phyloP scores from a whole-genome alignment of 2,888 invertebrate species.

The Coelopa pilipes region DNA sequence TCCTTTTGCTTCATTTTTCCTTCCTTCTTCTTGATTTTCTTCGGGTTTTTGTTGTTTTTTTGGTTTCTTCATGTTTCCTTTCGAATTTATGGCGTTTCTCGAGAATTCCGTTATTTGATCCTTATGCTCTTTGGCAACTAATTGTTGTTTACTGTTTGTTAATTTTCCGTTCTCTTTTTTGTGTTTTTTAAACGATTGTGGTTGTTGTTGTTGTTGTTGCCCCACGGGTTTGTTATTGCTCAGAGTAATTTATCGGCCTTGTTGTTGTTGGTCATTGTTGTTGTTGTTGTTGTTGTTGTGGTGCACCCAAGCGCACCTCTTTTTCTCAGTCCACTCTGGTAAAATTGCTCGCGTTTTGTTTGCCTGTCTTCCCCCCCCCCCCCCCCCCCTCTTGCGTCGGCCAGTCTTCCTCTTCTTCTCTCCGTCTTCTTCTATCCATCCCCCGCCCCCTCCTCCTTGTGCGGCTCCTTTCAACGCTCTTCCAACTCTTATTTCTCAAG shows the following conservation, averaged over 20 bases:
- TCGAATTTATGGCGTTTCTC: neutral
- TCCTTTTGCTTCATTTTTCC: neutral
- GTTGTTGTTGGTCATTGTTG: too few species aligned
- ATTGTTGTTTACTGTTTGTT: neutral
- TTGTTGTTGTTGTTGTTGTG: conserved; percentile 5
- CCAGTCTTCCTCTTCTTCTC: neutral
- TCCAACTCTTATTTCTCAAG: neutral
- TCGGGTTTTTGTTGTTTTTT: neutral
- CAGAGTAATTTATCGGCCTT: too few species aligned
- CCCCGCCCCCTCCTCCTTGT: neutral
- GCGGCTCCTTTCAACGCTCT: too few species aligned
- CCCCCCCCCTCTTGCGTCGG: neutral
- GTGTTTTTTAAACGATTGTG: too few species aligned
- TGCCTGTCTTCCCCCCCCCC: neutral
- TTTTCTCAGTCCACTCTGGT: conserved; percentile 2
- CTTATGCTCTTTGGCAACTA: neutral
- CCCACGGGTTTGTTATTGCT: too few species aligned
- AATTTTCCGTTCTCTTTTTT: too few species aligned
- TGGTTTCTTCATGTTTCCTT: neutral
- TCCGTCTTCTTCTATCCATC: neutral
- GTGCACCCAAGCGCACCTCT: conserved; percentile 14
- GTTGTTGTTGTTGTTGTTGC: too few species aligned
- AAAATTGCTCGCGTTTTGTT: conserved; percentile 20
- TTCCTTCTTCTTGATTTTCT: neutral
- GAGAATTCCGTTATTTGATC: conserved; percentile 25